Conservation (phyloP, 2,113 vertebrate species). For the Prietella phreatophila region DNA sequence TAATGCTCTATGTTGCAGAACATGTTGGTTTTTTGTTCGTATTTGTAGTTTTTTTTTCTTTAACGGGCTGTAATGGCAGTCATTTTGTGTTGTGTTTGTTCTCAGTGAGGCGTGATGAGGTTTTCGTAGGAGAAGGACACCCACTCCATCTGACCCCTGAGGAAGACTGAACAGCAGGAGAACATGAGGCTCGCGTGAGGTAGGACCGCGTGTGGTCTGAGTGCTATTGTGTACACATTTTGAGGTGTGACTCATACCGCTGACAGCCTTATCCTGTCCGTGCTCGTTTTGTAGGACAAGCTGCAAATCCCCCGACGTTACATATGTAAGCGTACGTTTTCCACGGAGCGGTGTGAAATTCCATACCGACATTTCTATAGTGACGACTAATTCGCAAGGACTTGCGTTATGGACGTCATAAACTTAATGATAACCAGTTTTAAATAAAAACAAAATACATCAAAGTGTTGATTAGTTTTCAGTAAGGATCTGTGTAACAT, state of each 20-base stretch:
- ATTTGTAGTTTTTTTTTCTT: background rate
- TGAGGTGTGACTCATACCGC: background rate
- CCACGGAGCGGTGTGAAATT: background rate
- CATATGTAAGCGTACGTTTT: background rate
- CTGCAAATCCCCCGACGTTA: background rate
- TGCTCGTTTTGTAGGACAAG: background rate
- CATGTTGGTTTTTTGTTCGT: background rate
- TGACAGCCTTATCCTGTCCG: background rate
- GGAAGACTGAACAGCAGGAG: slow-evolving; percentile 16
- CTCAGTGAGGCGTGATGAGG: slow-evolving; percentile 22
- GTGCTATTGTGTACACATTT: background rate
- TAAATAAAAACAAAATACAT: background rate
- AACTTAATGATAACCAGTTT: background rate
- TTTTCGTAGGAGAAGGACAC: slow-evolving; percentile 21
- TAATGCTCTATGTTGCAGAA: background rate
- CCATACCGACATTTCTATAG: background rate
- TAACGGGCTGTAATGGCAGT: background rate
- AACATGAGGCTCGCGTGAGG: slow-evolving; percentile 55
- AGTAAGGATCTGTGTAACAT: background rate
- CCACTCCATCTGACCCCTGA: slow-evolving; percentile 33
- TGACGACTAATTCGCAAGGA: background rate
- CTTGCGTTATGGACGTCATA: background rate
- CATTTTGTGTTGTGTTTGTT: slow-evolving; percentile 3
- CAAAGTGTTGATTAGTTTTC: background rate
- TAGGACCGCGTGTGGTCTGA: slow-evolving; percentile 26